Evolutionary conservation across 2,113 vertebrate species (phyloP), one percentile per base, ranked within the genome.

Genomic region (Alligator mississippiensis): DNA sequence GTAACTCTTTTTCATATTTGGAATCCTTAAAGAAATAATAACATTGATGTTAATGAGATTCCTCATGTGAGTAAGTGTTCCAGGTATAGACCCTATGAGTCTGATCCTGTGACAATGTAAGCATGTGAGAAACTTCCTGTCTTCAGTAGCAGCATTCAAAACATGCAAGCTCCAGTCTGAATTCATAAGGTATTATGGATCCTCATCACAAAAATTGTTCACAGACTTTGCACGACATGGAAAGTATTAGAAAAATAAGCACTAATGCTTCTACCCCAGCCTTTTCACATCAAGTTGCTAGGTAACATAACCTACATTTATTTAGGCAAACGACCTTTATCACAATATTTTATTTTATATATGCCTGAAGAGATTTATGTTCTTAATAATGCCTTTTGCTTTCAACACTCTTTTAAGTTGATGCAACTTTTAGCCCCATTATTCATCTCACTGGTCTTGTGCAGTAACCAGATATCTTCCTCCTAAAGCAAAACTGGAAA

Each of bases 321-420:
- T 80, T 91, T 75, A 5, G 3, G 34, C 1, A 2, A 80, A 85
- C 80, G 72, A 86, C 9, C 62, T 74, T 72, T 80, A 82, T 77
- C 18, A 22, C 57, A 82, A 77, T 30, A 77, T 14, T 68, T 81
- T 80, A 95, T 94, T 89, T 91, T 34, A 95, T 80, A 87, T 91
- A 78, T 4, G 47, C 62, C 92, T 61, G 77, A 94, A 80, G 19
- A 72, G 14, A 6, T 86, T 82, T 74, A 9, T 66, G 55, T 54
- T 80, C 75, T 2, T 78, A 93, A 77, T 30, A n/a, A 88, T 34
- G 80, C 14, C 38, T 72, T 5, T n/a, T 88, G 61, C 64, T 38
- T 83, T 57, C 68, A 91, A 85, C 17, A 63, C 88, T 91, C 77
- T 91, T 78, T 92, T 82, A 89, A 74, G 70, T 82, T 90, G 34